Evolutionary conservation across 2,797 vertebrate species (phyloP).

Genomic region (Rallus crepitans): DNA sequence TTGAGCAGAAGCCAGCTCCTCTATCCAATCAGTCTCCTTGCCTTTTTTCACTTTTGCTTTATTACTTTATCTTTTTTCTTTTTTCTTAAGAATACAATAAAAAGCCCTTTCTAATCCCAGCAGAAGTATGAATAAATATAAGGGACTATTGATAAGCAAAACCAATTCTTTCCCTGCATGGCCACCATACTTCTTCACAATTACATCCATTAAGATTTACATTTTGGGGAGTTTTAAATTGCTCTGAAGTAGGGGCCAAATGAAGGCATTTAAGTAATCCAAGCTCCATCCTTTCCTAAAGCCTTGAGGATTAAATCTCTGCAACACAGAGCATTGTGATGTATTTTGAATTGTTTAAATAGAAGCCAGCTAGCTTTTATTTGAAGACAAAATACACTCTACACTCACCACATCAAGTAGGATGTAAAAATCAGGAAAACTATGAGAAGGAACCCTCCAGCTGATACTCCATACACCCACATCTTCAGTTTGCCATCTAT

Average conservation of each 20-base stretch:
- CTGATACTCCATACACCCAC: conserved; percentile 96
- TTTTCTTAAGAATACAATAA: conserved; percentile 20
- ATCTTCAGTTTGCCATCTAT: conserved; percentile 96
- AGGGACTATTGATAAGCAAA: background rate
- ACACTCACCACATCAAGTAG: conserved; percentile 94
- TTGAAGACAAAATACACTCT: background rate
- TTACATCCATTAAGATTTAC: background rate
- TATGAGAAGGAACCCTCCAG: conserved; percentile 91
- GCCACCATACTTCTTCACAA: background rate
- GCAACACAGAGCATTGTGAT: background rate
- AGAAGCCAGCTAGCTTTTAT: background rate
- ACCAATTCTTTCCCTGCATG: background rate
- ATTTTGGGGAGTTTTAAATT: background rate
- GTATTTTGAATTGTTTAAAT: background rate
- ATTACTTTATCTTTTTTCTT: background rate
- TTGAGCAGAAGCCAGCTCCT: conserved; percentile 34
- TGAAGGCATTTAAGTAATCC: background rate
- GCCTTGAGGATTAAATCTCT: background rate
- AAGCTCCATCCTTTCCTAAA: background rate
- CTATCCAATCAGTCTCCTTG: conserved; percentile 16
- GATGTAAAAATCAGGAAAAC: conserved; percentile 91
- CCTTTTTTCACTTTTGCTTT: conserved; percentile 29
- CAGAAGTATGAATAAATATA: conserved; percentile 37
- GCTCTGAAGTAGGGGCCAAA: background rate
- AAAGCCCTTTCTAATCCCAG: conserved; percentile 22